Conservation (phyloP, 2,113 vertebrate species). For the Oncorhynchus keta region DNA sequence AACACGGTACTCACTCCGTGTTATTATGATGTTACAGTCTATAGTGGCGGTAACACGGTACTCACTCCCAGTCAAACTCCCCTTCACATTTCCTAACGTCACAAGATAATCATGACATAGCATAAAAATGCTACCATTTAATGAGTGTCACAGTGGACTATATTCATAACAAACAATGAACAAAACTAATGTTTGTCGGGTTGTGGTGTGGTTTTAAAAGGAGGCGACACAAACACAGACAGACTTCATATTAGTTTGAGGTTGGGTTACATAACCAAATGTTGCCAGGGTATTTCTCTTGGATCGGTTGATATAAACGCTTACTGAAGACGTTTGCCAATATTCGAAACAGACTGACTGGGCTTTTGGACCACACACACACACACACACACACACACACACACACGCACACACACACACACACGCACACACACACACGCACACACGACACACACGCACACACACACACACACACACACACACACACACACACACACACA, state of each 20-base stretch:
- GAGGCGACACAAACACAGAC: conserved; percentile 34
- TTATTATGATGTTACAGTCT: background rate
- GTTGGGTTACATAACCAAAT: conserved; percentile 39
- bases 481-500: no score
- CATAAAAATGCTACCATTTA: conserved; percentile 17
- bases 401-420: no score
- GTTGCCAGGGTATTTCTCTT: conserved; percentile 42
- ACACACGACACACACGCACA: no score
- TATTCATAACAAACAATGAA: conserved; percentile 23
- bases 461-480: no score
- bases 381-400: no score
- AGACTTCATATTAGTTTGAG: conserved; percentile 39
- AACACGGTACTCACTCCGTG: background rate
- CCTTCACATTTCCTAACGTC: conserved; percentile 33
- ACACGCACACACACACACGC: no score
- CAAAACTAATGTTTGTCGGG: conserved; percentile 43
- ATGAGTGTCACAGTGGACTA: conserved; percentile 7
- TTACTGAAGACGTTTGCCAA: conserved; percentile 37
- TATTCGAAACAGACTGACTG: conserved; percentile 26
- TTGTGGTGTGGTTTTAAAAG: conserved; percentile 17
- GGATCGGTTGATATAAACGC: conserved; percentile 41
- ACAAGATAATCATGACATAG: conserved; percentile 28
- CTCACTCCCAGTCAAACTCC: conserved; percentile 30
- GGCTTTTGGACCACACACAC: background rate
- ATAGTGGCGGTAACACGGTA: conserved; percentile 3